Evolutionary conservation across 2,113 vertebrate genomes (phyloP).

Genomic region (Heteronetta atricapilla): DNA sequence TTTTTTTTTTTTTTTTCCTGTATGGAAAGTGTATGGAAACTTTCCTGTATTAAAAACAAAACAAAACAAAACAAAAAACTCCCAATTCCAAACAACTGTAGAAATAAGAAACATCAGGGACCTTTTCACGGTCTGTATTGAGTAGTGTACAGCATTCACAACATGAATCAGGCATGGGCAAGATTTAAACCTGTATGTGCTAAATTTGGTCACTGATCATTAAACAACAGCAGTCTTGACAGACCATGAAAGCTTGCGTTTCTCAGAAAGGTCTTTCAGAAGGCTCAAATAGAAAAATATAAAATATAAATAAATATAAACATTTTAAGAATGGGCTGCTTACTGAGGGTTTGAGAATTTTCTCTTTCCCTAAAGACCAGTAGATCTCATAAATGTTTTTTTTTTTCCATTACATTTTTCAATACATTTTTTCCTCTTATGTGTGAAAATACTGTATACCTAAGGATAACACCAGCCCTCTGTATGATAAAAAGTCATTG

Average conservation of each 20-base stretch:
- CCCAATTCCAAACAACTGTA: background rate
- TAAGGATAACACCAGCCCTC: background rate
- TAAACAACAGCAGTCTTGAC: background rate
- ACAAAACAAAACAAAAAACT: background rate
- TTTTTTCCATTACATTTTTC: background rate
- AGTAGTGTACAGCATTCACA: background rate
- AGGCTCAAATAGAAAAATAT: background rate
- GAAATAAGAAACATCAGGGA: background rate
- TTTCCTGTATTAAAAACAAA: too few species aligned
- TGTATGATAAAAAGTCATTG: background rate
- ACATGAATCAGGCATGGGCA: rapidly evolving
- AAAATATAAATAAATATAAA: too few species aligned
- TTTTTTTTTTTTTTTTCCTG: background rate
- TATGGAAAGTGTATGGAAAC: too few species aligned
- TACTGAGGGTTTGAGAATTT: background rate
- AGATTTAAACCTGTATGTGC: background rate
- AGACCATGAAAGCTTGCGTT: background rate
- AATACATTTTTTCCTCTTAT: background rate
- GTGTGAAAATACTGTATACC: background rate
- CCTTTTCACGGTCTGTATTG: background rate
- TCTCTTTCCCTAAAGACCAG: background rate
- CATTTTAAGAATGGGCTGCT: background rate
- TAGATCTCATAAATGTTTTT: background rate
- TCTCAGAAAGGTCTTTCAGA: background rate
- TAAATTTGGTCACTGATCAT: background rate